phyloP scores from a whole-genome alignment of 2,113 vertebrate species.

The Benitochromis conjunctus region DNA sequence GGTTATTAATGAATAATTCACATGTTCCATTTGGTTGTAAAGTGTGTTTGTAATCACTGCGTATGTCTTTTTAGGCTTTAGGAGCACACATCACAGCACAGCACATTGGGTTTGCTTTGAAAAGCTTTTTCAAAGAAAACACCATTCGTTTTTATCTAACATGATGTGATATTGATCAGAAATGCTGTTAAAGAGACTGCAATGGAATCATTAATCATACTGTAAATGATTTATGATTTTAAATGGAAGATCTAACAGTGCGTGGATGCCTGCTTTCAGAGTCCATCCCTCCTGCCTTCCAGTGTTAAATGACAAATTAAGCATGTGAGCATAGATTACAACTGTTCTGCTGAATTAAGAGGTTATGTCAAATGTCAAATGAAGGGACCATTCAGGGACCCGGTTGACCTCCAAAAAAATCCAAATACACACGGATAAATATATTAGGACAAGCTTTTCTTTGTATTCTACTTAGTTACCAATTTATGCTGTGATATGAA shows the following conservation, averaged over 20 bases:
- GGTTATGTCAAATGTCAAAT: conserved; percentile 29
- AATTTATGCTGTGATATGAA: neutral
- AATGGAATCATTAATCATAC: neutral
- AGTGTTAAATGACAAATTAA: neutral
- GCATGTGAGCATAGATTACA: neutral
- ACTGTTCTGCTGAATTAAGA: neutral
- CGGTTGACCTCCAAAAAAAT: conserved; percentile 31
- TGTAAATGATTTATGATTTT: neutral
- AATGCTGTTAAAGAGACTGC: neutral
- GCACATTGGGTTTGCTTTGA: neutral
- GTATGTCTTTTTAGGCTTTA: neutral
- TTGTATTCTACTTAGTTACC: neutral
- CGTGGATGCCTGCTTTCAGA: neutral
- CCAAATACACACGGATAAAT: neutral
- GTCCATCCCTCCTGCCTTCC: neutral
- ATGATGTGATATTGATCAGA: neutral
- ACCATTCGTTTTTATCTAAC: neutral
- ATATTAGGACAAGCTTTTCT: neutral
- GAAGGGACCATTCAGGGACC: conserved; percentile 14
- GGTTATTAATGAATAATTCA: conserved; percentile 5
- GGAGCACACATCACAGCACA: neutral
- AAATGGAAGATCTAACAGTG: neutral
- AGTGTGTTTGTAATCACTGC: neutral
- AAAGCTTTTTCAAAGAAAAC: neutral
- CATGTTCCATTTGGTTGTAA: neutral